phyloP scores from a whole-genome alignment of 2,113 vertebrate genomes.

The Ictalurus punctatus region DNA sequence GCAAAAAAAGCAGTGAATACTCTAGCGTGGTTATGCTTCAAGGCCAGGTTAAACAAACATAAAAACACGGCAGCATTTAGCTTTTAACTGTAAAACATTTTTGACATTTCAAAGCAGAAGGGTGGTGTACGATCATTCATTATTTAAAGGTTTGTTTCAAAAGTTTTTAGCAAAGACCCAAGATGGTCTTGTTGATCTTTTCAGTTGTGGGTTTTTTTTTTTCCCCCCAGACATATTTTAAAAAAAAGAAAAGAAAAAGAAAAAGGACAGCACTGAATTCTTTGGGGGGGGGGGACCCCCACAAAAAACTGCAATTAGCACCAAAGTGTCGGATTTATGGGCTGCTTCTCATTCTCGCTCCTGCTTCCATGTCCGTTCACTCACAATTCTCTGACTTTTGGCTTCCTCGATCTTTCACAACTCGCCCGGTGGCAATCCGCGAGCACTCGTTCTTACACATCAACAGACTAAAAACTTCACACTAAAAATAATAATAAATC shows the following conservation, averaged over 20 bases:
- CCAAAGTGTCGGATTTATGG: conserved; percentile 66
- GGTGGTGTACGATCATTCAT: conserved; percentile 65
- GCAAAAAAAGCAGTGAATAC: not conserved
- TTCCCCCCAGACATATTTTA: conserved; percentile 68
- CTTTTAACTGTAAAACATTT: conserved; percentile 65
- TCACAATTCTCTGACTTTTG: conserved; percentile 85
- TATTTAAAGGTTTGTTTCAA: conserved; percentile 68
- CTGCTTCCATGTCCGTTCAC: conserved; percentile 55
- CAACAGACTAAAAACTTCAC: conserved; percentile 76
- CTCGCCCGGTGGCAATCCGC: conserved; percentile 90
- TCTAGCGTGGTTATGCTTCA: not conserved
- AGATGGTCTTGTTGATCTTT: conserved; percentile 55
- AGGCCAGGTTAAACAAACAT: conserved; percentile 61
- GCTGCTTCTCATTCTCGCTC: conserved; percentile 61
- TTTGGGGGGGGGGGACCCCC: conserved; percentile 54
- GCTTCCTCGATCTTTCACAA: conserved; percentile 83
- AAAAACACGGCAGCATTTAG: conserved; percentile 69
- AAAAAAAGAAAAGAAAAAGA: not conserved
- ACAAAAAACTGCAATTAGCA: conserved; percentile 65
- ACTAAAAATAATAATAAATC: conserved; percentile 59
- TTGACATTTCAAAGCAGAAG: conserved; percentile 74
- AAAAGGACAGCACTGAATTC: conserved; percentile 68
- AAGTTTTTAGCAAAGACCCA: conserved; percentile 66
- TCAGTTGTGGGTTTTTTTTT: conserved; percentile 43
- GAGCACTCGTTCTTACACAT: conserved; percentile 88